phyloP scores from a whole-genome alignment of 2,888 invertebrate genomes.

The Nephrotoma appendiculata region DNA sequence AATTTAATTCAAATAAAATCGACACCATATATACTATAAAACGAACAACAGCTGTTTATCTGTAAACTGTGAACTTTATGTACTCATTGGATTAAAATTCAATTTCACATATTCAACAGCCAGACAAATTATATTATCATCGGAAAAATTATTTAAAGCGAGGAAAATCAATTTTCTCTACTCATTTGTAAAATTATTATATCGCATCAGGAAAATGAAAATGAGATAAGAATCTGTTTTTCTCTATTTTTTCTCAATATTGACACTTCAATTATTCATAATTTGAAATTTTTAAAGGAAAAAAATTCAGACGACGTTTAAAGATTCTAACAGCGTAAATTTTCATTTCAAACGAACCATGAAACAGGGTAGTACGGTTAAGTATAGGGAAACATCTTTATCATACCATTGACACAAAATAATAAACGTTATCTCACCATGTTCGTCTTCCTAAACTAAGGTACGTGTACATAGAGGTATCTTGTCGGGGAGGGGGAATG shows the following conservation, averaged over 20 bases:
- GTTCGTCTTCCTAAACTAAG: neutral
- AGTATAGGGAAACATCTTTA: neutral
- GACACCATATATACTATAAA: no score
- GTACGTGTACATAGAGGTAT: neutral
- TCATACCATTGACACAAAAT: neutral
- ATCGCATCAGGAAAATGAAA: neutral
- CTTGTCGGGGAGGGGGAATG: neutral
- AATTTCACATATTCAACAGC: neutral
- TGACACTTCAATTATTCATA: neutral
- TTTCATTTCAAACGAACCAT: neutral
- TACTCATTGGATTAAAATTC: neutral
- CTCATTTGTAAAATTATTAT: neutral
- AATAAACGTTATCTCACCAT: neutral
- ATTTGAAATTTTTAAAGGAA: neutral
- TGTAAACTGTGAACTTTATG: neutral
- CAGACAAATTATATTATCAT: neutral
- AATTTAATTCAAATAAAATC: no score
- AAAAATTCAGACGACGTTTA: neutral
- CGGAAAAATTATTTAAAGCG: neutral
- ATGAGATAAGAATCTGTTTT: neutral
- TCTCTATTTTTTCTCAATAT: neutral
- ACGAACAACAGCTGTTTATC: neutral
- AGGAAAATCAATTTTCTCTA: neutral
- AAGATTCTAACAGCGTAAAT: neutral
- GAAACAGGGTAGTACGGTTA: neutral